Percentiles rank a stretch among this genome's conserved stretches.
These are phyloP conservation scores for Harpagifer antarcticus DNA, from an alignment of 2,797 vertebrate genomes.

Conservation along the genomic window DNA sequence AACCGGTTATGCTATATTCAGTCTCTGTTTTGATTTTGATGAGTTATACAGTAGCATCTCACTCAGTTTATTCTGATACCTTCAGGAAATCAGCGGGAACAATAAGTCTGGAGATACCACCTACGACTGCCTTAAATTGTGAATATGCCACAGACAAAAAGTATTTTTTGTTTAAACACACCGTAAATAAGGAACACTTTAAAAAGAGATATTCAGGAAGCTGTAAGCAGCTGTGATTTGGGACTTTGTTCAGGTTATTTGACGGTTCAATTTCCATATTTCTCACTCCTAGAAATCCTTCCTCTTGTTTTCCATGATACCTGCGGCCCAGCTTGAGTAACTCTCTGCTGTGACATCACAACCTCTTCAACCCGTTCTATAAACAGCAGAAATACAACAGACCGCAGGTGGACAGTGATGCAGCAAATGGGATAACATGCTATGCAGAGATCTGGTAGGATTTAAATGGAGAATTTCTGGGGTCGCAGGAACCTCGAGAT, in stretches of 20 bases:
- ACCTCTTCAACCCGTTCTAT: not conserved
- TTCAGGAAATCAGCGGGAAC: conserved; percentile 11
- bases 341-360: not conserved
- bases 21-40: conserved; percentile 41
- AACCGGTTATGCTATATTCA: conserved; percentile 34
- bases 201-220: conserved; percentile 12
- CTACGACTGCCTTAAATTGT: conserved; percentile 23
- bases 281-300: not conserved
- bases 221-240: conserved; percentile 37
- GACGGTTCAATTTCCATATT: conserved; percentile 11
- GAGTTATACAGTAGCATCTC: conserved; percentile 25
- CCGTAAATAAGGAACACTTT: not conserved
- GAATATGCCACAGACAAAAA: not conserved
- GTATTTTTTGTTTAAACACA: conserved; percentile 22
- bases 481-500: conserved; percentile 18
- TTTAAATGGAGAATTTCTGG: conserved; percentile 29
- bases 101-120: conserved; percentile 20
- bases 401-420: conserved; percentile 7
- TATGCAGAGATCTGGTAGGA: conserved; percentile 17
- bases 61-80: conserved; percentile 15
- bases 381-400: conserved; percentile 5
- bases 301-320: conserved; percentile 1
- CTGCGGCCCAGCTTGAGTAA: conserved; percentile 11
- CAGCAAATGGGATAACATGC: conserved; percentile 10
- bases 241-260: conserved; percentile 19